Conservation (phyloP, 2,113 vertebrate genomes). For the Calypte anna region DNA sequence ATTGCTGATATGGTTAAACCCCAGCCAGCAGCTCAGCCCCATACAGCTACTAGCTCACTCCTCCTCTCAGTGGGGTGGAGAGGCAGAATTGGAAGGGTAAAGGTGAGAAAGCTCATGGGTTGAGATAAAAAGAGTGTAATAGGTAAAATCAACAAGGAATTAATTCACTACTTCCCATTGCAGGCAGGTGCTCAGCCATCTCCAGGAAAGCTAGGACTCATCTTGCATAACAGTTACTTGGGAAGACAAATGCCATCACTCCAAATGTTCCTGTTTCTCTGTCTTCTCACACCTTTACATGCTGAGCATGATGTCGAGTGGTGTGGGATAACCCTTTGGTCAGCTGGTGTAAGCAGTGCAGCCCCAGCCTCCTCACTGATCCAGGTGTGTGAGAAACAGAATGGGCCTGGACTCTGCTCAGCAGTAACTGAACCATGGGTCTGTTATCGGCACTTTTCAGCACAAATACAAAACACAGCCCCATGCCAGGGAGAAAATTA, state of each 20-base stretch:
- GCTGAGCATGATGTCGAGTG: neutral
- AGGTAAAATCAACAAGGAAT: neutral
- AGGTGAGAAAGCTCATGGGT: neutral
- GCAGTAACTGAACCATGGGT: fast-evolving
- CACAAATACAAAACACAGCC: neutral
- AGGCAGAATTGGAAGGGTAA: neutral
- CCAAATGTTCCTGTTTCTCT: fast-evolving
- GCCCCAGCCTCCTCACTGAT: fast-evolving
- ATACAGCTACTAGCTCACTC: neutral
- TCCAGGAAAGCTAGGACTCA: neutral
- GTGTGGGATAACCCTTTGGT: neutral
- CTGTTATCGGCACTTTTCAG: neutral
- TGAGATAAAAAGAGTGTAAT: neutral
- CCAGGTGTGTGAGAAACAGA: neutral
- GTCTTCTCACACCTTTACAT: neutral
- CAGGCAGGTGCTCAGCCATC: neutral
- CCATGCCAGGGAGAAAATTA: neutral
- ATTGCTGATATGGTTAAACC: neutral
- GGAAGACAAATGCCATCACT: neutral
- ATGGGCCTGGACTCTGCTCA: neutral
- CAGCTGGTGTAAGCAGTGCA: neutral
- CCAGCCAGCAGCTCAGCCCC: neutral
- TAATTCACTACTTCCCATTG: neutral
- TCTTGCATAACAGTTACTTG: fast-evolving
- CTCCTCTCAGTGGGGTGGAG: fast-evolving